phyloP scores from a whole-genome alignment of 2,113 vertebrate species.

The Diphyllodes magnificus region DNA sequence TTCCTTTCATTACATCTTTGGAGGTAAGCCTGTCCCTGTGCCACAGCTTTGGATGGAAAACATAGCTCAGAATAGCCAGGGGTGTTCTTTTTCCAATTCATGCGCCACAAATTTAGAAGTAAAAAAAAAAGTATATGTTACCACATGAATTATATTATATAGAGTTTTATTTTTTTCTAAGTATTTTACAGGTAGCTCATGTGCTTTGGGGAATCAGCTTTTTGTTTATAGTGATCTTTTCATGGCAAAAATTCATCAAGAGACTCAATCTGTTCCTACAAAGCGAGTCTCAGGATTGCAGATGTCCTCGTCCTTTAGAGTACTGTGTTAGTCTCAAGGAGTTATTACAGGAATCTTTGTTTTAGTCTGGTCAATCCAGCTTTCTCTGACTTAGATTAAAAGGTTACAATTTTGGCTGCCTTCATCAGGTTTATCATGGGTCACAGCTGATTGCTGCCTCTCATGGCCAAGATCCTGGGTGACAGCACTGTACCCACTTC shows the following conservation, averaged over 20 bases:
- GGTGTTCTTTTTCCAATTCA: background rate
- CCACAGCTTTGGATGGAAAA: background rate
- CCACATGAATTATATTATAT: background rate
- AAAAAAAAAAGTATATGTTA: background rate
- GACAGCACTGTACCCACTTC: background rate
- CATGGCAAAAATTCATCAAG: background rate
- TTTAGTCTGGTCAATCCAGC: background rate
- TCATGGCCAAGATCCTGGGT: background rate
- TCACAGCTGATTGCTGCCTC: background rate
- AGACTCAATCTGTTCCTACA: background rate
- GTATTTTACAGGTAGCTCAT: background rate
- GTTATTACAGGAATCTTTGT: background rate
- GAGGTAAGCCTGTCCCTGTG: background rate
- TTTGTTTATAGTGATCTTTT: background rate
- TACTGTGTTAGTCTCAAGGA: background rate
- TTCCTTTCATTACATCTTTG: background rate
- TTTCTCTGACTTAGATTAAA: background rate
- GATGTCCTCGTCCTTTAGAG: background rate
- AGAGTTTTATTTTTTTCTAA: background rate
- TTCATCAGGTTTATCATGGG: background rate
- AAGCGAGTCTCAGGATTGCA: accelerated
- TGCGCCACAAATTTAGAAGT: background rate
- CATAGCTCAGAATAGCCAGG: background rate
- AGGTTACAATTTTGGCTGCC: background rate
- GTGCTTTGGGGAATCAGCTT: background rate